Base-by-base conservation (phyloP, 2,797 vertebrate genomes). In the Centroberyx gerrardi region DNA sequence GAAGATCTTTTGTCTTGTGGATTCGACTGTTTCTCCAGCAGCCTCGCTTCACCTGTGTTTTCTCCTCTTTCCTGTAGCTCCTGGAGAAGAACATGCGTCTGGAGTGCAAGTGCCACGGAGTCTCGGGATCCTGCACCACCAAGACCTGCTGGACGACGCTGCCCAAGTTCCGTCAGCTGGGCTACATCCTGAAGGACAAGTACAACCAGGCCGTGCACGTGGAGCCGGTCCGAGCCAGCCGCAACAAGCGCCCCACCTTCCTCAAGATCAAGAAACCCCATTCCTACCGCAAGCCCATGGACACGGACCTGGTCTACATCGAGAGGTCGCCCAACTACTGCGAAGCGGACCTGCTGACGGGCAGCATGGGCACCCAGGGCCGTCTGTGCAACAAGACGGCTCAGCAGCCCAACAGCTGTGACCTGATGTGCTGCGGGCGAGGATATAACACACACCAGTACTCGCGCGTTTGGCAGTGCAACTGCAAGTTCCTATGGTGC, bases 401-500 rank as follows among this genome's bases (percentile, higher is more conserved):
- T 0, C 96, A 89, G 72, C 97, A 99, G 88, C 94, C 96, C 85
- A 97, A 96, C 0, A 97, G 97, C 92, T 99, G 98, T 0, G 98
- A 98, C 85, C 95, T 98, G 73, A 98, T 99, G 98, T 99, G 98
- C 89, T 99, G 98, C 0, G 98, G 97, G 2, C 96, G 98, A 0
- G 98, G 98, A 71, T 98, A 99, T 90, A 97, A 99, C 92, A 99
- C 98, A 0, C 98, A 99, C 91, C 98, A 99, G 90, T 99, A 99
- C 76, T 97, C 97, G 0, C 93, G 97, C 0, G 97, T 99, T 38
- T 99, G 98, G 98, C 97, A 99, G 92, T 99, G 98, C 94, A 98
- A 99, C 95, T 99, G 98, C 93, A 99, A 98, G 87, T 99, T 99
- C 89, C 97, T 99, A 81, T 99, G 98, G 98, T 99, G 98, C 94